These are phyloP conservation scores for Gryllus longicercus DNA, from an alignment of 2,888 invertebrate species.

Conservation along the genomic window DNA sequence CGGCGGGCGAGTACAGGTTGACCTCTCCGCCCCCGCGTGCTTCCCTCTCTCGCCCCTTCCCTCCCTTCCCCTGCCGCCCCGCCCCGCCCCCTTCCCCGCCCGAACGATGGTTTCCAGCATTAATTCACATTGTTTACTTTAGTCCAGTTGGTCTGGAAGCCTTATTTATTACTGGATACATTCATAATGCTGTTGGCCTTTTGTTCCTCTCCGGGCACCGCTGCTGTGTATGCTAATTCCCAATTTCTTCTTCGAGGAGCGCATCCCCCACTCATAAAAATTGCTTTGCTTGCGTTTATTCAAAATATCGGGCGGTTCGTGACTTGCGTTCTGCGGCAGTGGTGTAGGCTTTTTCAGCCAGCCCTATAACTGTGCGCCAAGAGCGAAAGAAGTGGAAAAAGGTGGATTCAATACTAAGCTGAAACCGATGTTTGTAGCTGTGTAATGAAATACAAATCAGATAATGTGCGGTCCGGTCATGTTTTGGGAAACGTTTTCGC, in stretches of 20 bases:
- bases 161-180: background rate
- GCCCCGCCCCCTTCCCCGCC: background rate
- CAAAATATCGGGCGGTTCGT: background rate
- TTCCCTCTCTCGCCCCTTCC: background rate
- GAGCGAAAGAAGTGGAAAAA: too few species aligned
- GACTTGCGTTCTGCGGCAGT: too few species aligned
- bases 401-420: too few species aligned
- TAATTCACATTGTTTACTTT: constrained; percentile 17
- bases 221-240: constrained; percentile 6
- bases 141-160: background rate
- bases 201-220: background rate
- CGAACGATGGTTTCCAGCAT: background rate
- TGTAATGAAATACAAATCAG: too few species aligned
- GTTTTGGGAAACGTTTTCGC: too few species aligned
- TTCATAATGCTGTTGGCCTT: constrained; percentile 7
- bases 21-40: background rate
- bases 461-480: too few species aligned
- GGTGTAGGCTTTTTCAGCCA: too few species aligned
- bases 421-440: too few species aligned
- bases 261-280: background rate
- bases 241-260: background rate
- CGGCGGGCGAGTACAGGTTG: background rate
- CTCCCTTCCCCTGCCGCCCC: background rate
- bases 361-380: too few species aligned
- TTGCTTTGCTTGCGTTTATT: background rate